Evolutionary conservation across 2,113 vertebrate genomes (phyloP).

Genomic region (Bettongia penicillata): DNA sequence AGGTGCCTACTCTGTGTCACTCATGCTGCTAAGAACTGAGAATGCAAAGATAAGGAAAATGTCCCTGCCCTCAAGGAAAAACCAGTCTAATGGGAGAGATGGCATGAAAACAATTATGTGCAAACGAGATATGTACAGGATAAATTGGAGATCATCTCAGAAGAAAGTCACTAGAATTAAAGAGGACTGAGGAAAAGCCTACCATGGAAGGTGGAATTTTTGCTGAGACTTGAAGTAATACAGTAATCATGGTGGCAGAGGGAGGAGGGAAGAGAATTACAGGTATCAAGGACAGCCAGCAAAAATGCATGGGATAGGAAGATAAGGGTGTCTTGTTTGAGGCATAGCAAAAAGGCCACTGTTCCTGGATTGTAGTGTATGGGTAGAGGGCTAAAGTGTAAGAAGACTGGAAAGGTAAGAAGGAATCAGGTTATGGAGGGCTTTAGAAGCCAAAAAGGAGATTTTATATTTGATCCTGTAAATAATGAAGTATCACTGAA

Average conservation of each 20-base stretch:
- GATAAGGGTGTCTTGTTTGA: neutral
- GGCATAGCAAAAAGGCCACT: neutral
- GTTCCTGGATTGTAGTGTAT: neutral
- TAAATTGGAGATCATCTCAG: neutral
- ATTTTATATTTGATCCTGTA: neutral
- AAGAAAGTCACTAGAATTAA: neutral
- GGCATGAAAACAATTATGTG: neutral
- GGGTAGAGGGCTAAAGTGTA: neutral
- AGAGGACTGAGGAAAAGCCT: neutral
- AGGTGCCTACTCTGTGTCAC: neutral
- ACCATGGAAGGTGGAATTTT: neutral
- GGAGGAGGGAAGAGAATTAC: neutral
- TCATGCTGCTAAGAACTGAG: neutral
- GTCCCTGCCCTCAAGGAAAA: neutral
- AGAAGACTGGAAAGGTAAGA: neutral
- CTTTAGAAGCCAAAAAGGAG: neutral
- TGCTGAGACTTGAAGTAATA: neutral
- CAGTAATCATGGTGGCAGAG: neutral
- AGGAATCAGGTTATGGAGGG: neutral
- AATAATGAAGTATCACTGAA: neutral
- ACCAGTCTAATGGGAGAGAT: neutral
- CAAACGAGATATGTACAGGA: neutral
- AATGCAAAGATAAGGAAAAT: neutral
- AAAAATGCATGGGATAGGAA: neutral
- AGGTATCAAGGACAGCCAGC: neutral